Evolutionary conservation across 2,888 invertebrate species (phyloP), one percentile per base, ranked within the genome.

Genomic region (Serripes groenlandicus): DNA sequence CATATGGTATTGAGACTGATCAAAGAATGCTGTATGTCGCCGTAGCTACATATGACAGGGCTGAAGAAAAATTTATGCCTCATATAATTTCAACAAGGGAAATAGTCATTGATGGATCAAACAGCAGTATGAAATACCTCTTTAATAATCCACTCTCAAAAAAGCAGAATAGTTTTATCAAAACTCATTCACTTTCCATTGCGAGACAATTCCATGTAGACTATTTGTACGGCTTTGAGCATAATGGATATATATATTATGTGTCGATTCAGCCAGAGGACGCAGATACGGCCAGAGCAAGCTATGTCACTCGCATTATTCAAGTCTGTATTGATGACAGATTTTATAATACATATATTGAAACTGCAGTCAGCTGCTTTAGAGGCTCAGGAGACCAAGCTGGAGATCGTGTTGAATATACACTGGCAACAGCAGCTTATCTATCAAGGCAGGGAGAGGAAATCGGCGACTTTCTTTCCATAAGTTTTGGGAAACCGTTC

Each of bases 291-390:
- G 30, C 78, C 15, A 69, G 54, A 5, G 64, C 84, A 3, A n/a
- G 26, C 21, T 88, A 83, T 37, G 92, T 93, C 56, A 93, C 93
- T 2, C 88, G 91, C 64, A 79, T 95, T 26, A 92, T 92, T 4
- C 88, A 94, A 30, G 81, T 94, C n/a, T 94, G 94, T 87, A 86
- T 88, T 18, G 77, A 89, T 23, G 94, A 94, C 71, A 37, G 58
- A 1, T 73, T 85, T 7, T 93, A 92, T 69, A 87, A 90, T 54
- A 94, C 94, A 0, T 95, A 94, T 85, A 89, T 92, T 21, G 95
- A 95, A 81, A 85, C 93, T n/a, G 89, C 91, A 3, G 78, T 95
- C 23, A 60, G 68, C 9, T 93, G 93, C 78, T 62, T 77, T 21
- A 62, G 60, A 0, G 76, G 74, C 26, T 75, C 34, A 35, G 68